phyloP scores from a whole-genome alignment of 53 echinoderm and acorn worm genomes.

The Crossaster papposus region DNA sequence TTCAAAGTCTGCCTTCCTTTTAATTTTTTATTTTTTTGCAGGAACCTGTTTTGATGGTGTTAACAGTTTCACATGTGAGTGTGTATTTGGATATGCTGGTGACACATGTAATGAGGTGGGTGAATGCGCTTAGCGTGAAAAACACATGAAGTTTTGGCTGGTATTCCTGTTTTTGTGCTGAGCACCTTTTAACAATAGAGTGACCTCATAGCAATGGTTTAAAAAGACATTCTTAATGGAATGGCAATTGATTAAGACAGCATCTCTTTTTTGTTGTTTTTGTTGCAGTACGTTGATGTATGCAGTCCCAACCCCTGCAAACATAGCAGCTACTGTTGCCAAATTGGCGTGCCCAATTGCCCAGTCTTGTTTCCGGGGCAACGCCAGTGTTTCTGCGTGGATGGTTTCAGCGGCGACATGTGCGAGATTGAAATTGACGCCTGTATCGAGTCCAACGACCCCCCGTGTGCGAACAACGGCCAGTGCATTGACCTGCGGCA shows the following conservation, averaged over 20 bases:
- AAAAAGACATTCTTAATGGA: too few species aligned
- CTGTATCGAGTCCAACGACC: constrained; percentile 55
- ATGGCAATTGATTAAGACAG: too few species aligned
- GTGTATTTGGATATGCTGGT: constrained; percentile 84
- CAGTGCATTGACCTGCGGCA: constrained; percentile 58
- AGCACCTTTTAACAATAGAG: too few species aligned
- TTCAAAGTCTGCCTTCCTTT: background rate
- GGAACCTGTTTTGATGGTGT: constrained; percentile 85
- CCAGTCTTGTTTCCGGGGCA: constrained; percentile 62
- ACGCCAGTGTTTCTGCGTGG: constrained; percentile 63
- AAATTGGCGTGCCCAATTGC: constrained; percentile 62
- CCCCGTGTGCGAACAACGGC: constrained; percentile 73
- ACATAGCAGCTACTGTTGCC: constrained; percentile 84
- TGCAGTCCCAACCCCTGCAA: constrained; percentile 94
- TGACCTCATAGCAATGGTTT: too few species aligned
- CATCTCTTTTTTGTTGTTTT: background rate
- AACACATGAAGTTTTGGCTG: background rate
- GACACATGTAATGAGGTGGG: constrained; percentile 78
- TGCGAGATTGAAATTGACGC: constrained; percentile 72
- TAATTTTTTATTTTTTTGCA: too few species aligned
- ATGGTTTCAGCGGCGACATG: constrained; percentile 65
- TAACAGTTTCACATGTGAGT: constrained; percentile 80
- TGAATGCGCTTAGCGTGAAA: background rate
- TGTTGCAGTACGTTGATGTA: constrained; percentile 68
- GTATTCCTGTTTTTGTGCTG: too few species aligned